Evolutionary conservation across 2,888 invertebrate genomes (phyloP), one percentile per base, ranked within the genome.

Genomic region (Drosophila pseudotakahashii): DNA sequence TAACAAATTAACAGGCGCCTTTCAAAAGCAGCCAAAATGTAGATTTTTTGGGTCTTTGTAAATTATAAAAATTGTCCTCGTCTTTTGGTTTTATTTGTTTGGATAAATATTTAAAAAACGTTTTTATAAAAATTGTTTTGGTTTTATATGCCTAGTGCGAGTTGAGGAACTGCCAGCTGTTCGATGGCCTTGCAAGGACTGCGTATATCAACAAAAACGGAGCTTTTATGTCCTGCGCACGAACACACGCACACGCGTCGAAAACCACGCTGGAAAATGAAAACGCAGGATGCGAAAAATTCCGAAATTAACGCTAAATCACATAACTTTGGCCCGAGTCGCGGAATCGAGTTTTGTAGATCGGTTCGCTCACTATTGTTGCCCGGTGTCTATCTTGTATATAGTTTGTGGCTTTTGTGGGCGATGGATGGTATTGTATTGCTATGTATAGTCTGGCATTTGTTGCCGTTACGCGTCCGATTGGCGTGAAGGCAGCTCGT

Each of bases 401-500:
- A 39, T 53, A 52, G 51, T 53, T 26, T 30, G 57, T 30, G 10
- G n/a, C 30, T 70, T 63, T 61, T 58, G 36, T 37, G 48, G 48
- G 48, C 48, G 13, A 19, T 7, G 32, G 48, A 48, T 48, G 23
- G 44, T 14, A n/a, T 11, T 44, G 26, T 44, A 30, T 52, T 48
- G 34, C 26, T 48, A 5, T 64, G 32, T 42, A 36, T 45, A 37
- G 51, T 63, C 58, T 34, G 50, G 62, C 26, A 54, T 62, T 58
- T 47, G 60, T 50, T 61, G 37, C 59, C 55, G 59, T 34, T 53
- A 42, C 75, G 74, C 90, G 82, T 88, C 88, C 87, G 89, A 79
- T 83, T 79, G 62, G 79, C 76, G 78, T 86, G 81, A 88, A 81
- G 86, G 87, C 91, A 91, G 83, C 87, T 89, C 85, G 77, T 79